Evolutionary conservation across 2,888 invertebrate genomes (phyloP).

Genomic region (Calephelis perditalis): DNA sequence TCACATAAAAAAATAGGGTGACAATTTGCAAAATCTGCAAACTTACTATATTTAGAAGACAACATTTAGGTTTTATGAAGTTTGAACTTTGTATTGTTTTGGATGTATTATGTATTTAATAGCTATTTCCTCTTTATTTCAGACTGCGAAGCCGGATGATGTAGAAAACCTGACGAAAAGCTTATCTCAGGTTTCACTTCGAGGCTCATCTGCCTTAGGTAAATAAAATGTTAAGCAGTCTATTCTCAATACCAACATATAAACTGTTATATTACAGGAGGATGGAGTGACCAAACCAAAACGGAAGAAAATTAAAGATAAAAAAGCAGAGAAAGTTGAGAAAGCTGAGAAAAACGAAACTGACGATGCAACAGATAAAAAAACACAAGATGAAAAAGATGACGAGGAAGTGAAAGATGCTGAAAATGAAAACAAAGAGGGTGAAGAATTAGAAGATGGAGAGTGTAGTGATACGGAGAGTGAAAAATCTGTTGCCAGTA

Average conservation of each 20-base stretch:
- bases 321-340: conserved; percentile 30
- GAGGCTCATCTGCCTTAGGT: conserved; percentile 70
- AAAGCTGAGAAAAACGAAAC: conserved; percentile 20
- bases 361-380: conserved; percentile 22
- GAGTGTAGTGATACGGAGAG: conserved; percentile 79
- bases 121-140: conserved; percentile 38
- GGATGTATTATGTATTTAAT: neutral
- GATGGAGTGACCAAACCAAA: conserved; percentile 44
- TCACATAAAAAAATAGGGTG: no score
- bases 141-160: conserved; percentile 55
- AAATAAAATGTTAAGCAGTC: conserved; percentile 58
- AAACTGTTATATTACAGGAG: conserved; percentile 70
- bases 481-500: conserved; percentile 41
- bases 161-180: conserved; percentile 70
- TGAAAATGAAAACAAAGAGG: conserved; percentile 28
- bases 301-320: conserved; percentile 40
- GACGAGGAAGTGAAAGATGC: conserved; percentile 20
- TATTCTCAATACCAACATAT: conserved; percentile 59
- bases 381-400: conserved; percentile 22
- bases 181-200: conserved; percentile 72
- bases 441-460: conserved; percentile 78
- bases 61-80: no score
- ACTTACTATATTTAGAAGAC: no score
- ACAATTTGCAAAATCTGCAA: no score
- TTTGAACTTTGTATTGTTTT: no score